A percentile compares a stretch with the other conserved stretches of the same genome.
phyloP scores from a whole-genome alignment of 2,888 invertebrate species.

The Selenia dentaria region DNA sequence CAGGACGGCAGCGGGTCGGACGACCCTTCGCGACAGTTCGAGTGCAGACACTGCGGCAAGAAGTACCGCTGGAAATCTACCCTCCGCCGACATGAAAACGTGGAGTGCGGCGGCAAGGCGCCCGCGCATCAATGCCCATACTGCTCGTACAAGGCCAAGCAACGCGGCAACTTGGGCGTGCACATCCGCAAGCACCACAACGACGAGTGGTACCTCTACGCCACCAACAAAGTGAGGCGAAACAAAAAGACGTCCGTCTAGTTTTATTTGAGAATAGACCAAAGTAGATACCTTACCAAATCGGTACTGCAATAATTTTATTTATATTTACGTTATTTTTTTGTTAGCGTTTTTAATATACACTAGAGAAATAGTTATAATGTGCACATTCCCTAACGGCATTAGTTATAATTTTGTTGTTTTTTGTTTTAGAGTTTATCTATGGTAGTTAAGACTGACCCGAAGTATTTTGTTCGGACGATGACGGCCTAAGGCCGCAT shows the following conservation, averaged over 20 bases:
- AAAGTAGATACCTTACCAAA: conserved; percentile 83
- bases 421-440: conserved; percentile 78
- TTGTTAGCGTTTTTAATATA: conserved; percentile 71
- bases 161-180: conserved; percentile 92
- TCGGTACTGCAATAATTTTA: conserved; percentile 80
- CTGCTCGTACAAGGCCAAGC: conserved; percentile 91
- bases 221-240: conserved; percentile 75
- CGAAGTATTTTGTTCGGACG: conserved; percentile 67
- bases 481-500: conserved; percentile 56
- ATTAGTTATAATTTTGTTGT: conserved; percentile 75
- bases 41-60: conserved; percentile 93
- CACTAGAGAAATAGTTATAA: conserved; percentile 72
- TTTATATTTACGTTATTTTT: conserved; percentile 66
- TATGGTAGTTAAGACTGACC: conserved; percentile 81
- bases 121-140: conserved; percentile 92
- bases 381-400: conserved; percentile 81
- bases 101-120: conserved; percentile 93
- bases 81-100: conserved; percentile 91
- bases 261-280: conserved; percentile 48
- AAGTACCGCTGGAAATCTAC: conserved; percentile 95
- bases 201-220: conserved; percentile 80
- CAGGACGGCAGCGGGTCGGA: conserved; percentile 66
- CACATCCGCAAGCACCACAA: conserved; percentile 92
- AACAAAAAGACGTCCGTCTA: conserved; percentile 71
- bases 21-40: conserved; percentile 87